Conservation (phyloP, 2,888 invertebrate species). For the Phyto melanocephala region DNA sequence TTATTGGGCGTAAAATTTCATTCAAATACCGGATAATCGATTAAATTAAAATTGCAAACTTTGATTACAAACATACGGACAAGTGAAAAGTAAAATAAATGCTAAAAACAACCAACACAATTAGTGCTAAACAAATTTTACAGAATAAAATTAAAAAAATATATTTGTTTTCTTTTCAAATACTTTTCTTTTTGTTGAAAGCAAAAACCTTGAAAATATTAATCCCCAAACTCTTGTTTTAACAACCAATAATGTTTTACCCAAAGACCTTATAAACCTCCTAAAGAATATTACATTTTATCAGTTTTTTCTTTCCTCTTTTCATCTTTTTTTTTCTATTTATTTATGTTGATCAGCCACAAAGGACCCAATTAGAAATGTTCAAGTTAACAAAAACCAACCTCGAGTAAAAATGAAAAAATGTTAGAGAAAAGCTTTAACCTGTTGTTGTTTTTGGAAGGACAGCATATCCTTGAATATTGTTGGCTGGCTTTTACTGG, state of each 20-base stretch:
- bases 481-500: slow-evolving; percentile 70
- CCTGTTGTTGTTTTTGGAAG: slow-evolving; percentile 20
- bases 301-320: slow-evolving; percentile 41
- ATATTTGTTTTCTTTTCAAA: no score
- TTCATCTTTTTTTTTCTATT: not conserved
- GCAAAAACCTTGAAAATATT: no score
- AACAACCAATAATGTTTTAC: slow-evolving; percentile 74
- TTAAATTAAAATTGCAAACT: no score
- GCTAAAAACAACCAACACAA: no score
- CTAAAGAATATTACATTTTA: slow-evolving; percentile 24
- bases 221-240: slow-evolving; percentile 71
- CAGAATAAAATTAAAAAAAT: no score
- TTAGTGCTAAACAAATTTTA: no score
- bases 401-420: slow-evolving; percentile 30
- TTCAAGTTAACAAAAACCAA: slow-evolving; percentile 73
- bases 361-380: slow-evolving; percentile 77
- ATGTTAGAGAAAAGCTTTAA: slow-evolving; percentile 12
- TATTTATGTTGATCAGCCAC: slow-evolving; percentile 69
- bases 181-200: no score
- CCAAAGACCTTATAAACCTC: slow-evolving; percentile 67
- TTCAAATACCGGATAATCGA: no score
- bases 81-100: no score
- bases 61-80: no score
- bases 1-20: no score
- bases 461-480: slow-evolving; percentile 46